Base-by-base conservation (phyloP, 2,113 vertebrate genomes). In the Pholis gunnellus region DNA sequence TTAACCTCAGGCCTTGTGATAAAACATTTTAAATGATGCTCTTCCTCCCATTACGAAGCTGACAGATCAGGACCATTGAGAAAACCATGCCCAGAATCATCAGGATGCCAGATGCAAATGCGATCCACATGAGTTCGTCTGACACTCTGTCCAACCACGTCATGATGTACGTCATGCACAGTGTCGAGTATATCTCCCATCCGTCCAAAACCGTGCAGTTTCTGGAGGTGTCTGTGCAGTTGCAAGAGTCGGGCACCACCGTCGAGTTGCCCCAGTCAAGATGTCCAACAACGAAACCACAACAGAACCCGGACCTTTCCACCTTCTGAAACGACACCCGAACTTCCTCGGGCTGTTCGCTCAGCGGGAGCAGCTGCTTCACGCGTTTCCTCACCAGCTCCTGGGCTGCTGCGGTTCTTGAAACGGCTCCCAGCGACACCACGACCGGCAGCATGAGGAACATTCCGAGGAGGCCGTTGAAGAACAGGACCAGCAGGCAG, bases 401-500 rank as follows among this genome's bases (percentile, higher is more conserved):
- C 86, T 74, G 86, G n/a, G 70, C 80, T 2, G 57, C 18, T 3
- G 15, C 17, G 1, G 74, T 66, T 34, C 81, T 86, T 1, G 83
- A 34, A 5, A 82, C 1, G 15, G 27, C 75, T 63, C 78, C 84
- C 63, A 86, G 0, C 0, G 0, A 9, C 20, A 75, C 78, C 27
- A 63, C 38, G 0, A 50, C 71, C 25, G 75, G 5, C 68, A 82
- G 4, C 27, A 82, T 13, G 75, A 84, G 2, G 25, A 84, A 60
- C 64, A 78, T 29, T 0, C 0, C 5, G 14, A 78, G 13, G 14
- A 88, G 60, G n/a, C 75, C 75, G 46, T 42, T 8, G 59, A 87
- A 77, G 65, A 86, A 84, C 10, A 74, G 10, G 6, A 7, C 29
- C 60, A 90, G 86, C 48, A 63, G 31, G 70, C 75, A 82, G 31